A percentile compares a stretch with the other conserved stretches of the same genome.
These are phyloP conservation scores for Apamea epomidion DNA, from an alignment of 2,888 invertebrate species.

Conservation along the genomic window DNA sequence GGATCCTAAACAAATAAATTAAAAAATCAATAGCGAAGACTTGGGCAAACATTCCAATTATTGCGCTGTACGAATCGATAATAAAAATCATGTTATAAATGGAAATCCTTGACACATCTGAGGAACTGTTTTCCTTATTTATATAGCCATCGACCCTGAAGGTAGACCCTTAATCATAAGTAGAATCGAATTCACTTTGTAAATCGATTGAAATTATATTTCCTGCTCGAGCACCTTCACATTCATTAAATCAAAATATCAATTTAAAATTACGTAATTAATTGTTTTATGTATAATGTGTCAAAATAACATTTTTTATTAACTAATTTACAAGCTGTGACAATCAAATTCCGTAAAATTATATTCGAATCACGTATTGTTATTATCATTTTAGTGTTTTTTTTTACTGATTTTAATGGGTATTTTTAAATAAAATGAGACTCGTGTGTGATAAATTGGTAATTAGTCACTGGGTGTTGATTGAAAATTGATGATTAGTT, in stretches of 20 bases:
- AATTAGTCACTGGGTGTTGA: background rate
- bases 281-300: conserved; percentile 52
- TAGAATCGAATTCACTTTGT: conserved; percentile 68
- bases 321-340: conserved; percentile 52
- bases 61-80: conserved; percentile 65
- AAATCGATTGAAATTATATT: conserved; percentile 56
- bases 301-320: conserved; percentile 51
- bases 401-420: background rate
- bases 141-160: conserved; percentile 78
- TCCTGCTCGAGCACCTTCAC: conserved; percentile 62
- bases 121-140: conserved; percentile 83
- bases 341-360: conserved; percentile 36
- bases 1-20: background rate
- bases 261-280: conserved; percentile 46
- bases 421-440: background rate
- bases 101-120: conserved; percentile 79
- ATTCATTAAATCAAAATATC: conserved; percentile 61
- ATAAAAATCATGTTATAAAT: conserved; percentile 79
- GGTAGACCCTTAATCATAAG: conserved; percentile 75
- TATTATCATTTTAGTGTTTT: conserved; percentile 1
- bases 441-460: conserved; percentile 34
- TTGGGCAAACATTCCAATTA: conserved; percentile 50
- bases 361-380: conserved; percentile 19
- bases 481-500: conserved; percentile 3
- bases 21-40: background rate